phyloP scores from a whole-genome alignment of 2,113 vertebrate species.

The Cisticola juncidis region DNA sequence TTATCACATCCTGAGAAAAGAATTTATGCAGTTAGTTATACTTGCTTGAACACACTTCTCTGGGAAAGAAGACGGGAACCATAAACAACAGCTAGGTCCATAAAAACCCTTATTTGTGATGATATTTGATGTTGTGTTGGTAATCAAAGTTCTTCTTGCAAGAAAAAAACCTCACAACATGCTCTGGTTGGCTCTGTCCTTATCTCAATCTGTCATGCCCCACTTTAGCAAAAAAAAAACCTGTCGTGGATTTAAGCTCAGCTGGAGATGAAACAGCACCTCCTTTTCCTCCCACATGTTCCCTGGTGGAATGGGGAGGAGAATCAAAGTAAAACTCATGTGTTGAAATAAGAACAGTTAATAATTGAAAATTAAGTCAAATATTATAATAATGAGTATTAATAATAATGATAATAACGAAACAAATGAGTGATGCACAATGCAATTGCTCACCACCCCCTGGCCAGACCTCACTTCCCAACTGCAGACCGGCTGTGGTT shows the following conservation, averaged over 20 bases:
- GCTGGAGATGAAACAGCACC: neutral
- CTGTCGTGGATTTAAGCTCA: neutral
- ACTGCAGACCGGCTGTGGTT: neutral
- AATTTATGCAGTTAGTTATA: neutral
- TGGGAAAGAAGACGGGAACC: neutral
- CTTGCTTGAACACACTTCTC: neutral
- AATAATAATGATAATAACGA: neutral
- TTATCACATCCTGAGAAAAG: neutral
- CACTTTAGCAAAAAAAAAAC: neutral
- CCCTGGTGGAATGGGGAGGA: rapidly evolving
- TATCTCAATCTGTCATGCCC: neutral
- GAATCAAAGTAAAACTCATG: neutral
- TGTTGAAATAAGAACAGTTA: neutral
- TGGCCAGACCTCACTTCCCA: neutral
- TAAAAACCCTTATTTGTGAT: neutral
- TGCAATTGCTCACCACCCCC: neutral
- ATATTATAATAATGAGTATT: neutral
- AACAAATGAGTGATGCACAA: neutral
- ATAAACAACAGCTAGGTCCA: neutral
- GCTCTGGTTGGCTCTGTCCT: neutral
- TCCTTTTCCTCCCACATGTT: too few relatives aligned
- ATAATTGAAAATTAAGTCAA: neutral
- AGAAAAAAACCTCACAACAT: neutral
- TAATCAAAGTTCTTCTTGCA: neutral
- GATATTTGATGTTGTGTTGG: neutral